Evolutionary conservation across 2,797 vertebrate genomes (phyloP).

Genomic region (Pagetopsis macropterus): DNA sequence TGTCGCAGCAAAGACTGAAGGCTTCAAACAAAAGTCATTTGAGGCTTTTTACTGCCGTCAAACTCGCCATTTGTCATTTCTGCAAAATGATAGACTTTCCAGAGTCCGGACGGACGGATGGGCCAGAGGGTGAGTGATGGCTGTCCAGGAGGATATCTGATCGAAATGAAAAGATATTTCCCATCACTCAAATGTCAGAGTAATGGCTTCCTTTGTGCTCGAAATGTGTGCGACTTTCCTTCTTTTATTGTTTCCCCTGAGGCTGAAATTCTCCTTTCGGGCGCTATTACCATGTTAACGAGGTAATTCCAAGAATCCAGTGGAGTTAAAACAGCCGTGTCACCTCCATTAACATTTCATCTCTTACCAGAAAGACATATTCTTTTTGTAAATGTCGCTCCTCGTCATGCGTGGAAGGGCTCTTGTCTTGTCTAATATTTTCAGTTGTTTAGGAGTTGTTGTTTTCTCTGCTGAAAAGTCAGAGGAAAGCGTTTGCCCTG

Average conservation of each 20-base stretch:
- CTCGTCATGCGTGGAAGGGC: background rate
- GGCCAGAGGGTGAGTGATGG: constrained; percentile 49
- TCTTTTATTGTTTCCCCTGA: constrained; percentile 18
- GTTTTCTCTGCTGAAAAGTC: constrained; percentile 1
- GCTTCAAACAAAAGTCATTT: no score
- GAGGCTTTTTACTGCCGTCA: constrained; percentile 10
- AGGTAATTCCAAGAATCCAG: background rate
- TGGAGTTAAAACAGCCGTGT: background rate
- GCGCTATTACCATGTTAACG: background rate
- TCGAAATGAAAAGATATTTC: constrained; percentile 29
- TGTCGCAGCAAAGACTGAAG: constrained; percentile 3
- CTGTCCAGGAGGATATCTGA: constrained; percentile 33
- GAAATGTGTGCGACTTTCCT: background rate
- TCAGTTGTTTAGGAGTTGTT: background rate
- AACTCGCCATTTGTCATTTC: constrained; percentile 38
- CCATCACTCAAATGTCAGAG: constrained; percentile 36
- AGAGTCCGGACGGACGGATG: background rate
- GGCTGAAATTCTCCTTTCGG: background rate
- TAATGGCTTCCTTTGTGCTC: background rate
- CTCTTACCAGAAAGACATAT: background rate
- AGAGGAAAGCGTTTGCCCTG: no score
- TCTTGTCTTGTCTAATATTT: background rate
- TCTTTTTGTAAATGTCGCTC: no score
- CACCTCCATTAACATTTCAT: background rate
- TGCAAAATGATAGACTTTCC: constrained; percentile 21